These are phyloP conservation scores for Notothenia coriiceps DNA, from an alignment of 2,113 vertebrate species.

Conservation along the genomic window DNA sequence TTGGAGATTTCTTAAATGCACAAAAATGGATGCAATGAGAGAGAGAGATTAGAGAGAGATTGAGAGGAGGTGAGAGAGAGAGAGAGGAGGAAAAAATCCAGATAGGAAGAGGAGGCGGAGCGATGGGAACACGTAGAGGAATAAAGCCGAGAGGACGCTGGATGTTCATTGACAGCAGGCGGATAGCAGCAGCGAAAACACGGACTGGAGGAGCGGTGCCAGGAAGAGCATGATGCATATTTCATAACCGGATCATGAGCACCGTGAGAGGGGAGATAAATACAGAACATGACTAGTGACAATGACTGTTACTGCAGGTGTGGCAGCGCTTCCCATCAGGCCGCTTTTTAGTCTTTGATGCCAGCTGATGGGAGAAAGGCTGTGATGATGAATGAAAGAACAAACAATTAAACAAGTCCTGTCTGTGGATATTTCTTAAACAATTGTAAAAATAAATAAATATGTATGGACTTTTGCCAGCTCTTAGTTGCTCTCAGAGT, in stretches of 20 bases:
- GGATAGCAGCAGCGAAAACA: conserved; percentile 69
- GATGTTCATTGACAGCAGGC: conserved; percentile 84
- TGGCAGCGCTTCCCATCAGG: conserved; percentile 14
- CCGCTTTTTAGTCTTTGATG: background rate
- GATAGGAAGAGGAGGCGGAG: conserved; percentile 81
- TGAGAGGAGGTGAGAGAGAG: background rate
- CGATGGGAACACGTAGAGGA: conserved; percentile 78
- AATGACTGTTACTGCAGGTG: conserved; percentile 42
- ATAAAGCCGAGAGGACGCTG: conserved; percentile 74
- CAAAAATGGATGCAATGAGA: conserved; percentile 86
- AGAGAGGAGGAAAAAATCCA: conserved; percentile 49
- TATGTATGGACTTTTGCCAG: too few species aligned
- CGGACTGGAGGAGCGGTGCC: conserved; percentile 70
- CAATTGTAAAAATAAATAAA: too few species aligned
- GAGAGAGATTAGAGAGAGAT: conserved; percentile 28
- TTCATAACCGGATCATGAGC: conserved; percentile 62
- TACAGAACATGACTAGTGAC: conserved; percentile 43
- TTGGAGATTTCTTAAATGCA: conserved; percentile 87
- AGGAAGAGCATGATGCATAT: conserved; percentile 56
- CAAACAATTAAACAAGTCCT: background rate
- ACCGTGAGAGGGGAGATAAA: conserved; percentile 32
- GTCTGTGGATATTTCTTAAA: background rate
- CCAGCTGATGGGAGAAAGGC: conserved; percentile 1
- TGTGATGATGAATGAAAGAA: background rate
- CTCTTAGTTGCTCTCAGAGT: too few species aligned